Conservation (phyloP, 2,113 vertebrate species). For the Vidua chalybeata region DNA sequence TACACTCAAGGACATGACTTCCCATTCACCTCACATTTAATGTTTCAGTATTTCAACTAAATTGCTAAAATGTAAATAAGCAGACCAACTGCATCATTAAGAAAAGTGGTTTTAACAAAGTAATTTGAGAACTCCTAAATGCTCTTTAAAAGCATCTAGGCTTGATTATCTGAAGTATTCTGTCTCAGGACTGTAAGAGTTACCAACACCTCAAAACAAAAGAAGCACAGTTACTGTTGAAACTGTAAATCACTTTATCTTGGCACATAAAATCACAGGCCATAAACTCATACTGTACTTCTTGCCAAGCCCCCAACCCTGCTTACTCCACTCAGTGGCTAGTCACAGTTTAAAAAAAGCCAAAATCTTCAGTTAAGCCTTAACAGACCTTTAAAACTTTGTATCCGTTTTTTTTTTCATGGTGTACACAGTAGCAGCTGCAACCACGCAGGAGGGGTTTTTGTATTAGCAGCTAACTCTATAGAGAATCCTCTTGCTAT, state of each 20-base stretch:
- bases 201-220: background rate
- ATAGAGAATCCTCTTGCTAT: background rate
- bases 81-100: background rate
- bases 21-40: background rate
- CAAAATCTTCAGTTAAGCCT: background rate
- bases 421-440: background rate
- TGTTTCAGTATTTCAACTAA: background rate
- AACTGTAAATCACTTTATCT: background rate
- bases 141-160: background rate
- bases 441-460: background rate
- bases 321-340: background rate
- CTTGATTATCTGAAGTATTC: background rate
- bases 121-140: background rate
- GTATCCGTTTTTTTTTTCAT: background rate
- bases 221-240: background rate
- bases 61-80: background rate
- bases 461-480: background rate
- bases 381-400: background rate
- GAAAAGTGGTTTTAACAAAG: background rate
- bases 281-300: background rate
- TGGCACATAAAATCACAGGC: background rate
- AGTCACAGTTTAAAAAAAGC: background rate
- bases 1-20: accelerated
- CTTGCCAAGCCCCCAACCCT: background rate
- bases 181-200: background rate